A percentile compares a stretch with the other conserved stretches of the same genome.
phyloP scores from a whole-genome alignment of 2,797 vertebrate species.

The Acridotheres tristis region DNA sequence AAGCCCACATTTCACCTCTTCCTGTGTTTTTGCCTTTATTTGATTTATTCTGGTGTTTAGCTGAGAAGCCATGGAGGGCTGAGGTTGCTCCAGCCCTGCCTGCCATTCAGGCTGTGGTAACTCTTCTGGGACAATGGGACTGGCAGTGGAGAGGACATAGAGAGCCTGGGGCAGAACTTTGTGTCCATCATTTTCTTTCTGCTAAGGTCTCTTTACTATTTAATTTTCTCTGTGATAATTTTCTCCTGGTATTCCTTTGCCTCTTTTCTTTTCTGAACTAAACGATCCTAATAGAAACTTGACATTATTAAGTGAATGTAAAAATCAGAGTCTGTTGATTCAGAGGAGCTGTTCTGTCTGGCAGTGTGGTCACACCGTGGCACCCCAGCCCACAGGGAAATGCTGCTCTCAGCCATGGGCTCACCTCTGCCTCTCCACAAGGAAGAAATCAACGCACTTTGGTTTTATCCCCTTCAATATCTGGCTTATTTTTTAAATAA shows the following conservation, averaged over 20 bases:
- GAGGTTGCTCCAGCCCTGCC: not conserved
- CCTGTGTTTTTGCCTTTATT: not conserved
- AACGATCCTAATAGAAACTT: not conserved
- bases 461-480: not conserved
- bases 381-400: not conserved
- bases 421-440: not conserved
- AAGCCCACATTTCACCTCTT: not conserved
- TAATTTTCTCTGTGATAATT: accelerated
- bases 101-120: not conserved
- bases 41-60: not conserved
- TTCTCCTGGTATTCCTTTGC: not conserved
- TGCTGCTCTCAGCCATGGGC: not conserved
- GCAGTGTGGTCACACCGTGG: accelerated
- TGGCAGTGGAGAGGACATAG: not conserved
- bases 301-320: not conserved
- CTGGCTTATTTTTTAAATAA: not conserved
- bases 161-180: not conserved
- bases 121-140: not conserved
- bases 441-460: not conserved
- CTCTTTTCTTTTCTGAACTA: not conserved
- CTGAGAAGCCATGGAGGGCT: not conserved
- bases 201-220: accelerated
- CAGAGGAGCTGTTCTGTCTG: accelerated
- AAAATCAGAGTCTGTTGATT: not conserved
- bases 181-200: not conserved